Evolutionary conservation across 2,888 invertebrate genomes (phyloP), one percentile per base, ranked within the genome.

Genomic region (Omphaloscelis lunosa): DNA sequence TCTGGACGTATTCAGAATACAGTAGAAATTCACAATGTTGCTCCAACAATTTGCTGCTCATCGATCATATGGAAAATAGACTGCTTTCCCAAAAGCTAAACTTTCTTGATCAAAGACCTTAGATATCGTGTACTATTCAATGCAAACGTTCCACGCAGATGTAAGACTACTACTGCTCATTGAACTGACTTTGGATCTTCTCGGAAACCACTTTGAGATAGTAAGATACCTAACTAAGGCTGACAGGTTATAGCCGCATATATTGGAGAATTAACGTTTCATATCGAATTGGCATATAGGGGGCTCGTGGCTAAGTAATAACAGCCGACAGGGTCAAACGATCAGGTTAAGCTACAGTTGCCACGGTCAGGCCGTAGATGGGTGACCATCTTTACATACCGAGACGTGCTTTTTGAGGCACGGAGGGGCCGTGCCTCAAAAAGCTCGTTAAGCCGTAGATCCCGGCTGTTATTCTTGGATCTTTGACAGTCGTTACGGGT

Each of bases 151-250:
- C 61, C 0, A 2, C 12, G 29, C 41, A 75, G 29, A 29, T 51
- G 6, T 29, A 53, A 29, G 29, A 23, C 12, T n/a, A 74, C 39
- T 74, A 74, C 41, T 41, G 29, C n/a, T 61, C 29, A 41, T 51
- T 51, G 51, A 74, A 29, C 41, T 61, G 29, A n/a, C 51, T 75
- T 71, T 2, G n/a, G n/a, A 41, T 61, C 29, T 74, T 74, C 74
- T 51, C n/a, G 29, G 75, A 61, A 74, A 51, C 51, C 9, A n/a
- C 29, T 74, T 74, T 29, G 29, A 29, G 51, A 41, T 75, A 41
- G 12, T n/a, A n/a, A 41, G 20, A 11, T 27, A 15, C 23, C 9
- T 27, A 29, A 41, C 9, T 61, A 6, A 45, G 41, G n/a, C 51
- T 29, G 20, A 48, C 51, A 66, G 51, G 9, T 7, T 39, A 27